Evolutionary conservation across 1,140 invertebrate species (phyloP), one percentile per base, ranked within the genome.

Genomic region (Rhyacophila brunnea): DNA sequence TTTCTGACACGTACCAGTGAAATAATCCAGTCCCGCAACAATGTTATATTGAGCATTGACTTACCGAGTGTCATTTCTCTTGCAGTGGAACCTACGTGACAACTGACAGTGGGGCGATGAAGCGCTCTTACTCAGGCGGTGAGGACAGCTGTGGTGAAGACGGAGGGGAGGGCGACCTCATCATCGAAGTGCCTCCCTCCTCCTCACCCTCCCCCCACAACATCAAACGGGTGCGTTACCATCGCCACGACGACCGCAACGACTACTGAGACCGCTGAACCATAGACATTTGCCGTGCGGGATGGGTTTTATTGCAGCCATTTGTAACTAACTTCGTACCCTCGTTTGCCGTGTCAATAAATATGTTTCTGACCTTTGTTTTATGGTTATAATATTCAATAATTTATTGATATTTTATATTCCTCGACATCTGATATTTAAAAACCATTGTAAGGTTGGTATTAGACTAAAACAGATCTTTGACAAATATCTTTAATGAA

Each of bases 181-280:
- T 76, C 13, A 74, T 77, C 60, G 74, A 78, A 68, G 73, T 74
- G 50, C 68, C 70, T 57, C 72, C 73, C 17, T 67, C 68, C 60
- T 68, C 71, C 44, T 69, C 73, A 40, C 72, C 73, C 49, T n/a
- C 70, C 68, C 65, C 73, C 74, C 68, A 67, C 63, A 72, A 72
- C 70, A 68, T 66, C 70, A 60, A 71, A 70, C 53, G 68, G 49
- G 47, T 62, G 70, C 57, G 71, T 44, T 64, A 58, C 51, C 55
- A 54, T 51, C 62, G 50, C 34, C 56, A 59, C 52, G 62, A 60
- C 19, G 46, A 57, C 54, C 3, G 15, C 4, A 32, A 43, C 32
- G 43, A 36, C 14, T 48, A 48, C 45, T 71, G 14, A 47, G 67
- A 66, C 18, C 9, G 5, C 43, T 13, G 5, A 19, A 45, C 14